A percentile compares a stretch with the other conserved stretches of the same genome.
phyloP scores from a whole-genome alignment of 2,797 vertebrate genomes.

The Smutsia gigantea region DNA sequence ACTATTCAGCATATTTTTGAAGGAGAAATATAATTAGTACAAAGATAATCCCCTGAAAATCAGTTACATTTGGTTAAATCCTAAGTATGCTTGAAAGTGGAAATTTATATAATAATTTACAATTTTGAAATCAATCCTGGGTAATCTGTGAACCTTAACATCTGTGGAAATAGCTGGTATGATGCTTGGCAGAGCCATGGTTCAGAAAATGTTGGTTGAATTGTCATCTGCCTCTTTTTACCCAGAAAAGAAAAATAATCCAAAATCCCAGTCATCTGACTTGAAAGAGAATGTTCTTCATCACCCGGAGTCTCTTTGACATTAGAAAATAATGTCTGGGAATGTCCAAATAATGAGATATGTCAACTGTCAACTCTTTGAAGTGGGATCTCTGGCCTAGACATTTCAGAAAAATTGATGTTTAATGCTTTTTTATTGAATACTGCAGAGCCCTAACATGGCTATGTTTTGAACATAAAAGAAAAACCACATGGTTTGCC shows the following conservation, averaged over 20 bases:
- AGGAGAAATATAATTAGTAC: neutral
- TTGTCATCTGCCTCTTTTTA: neutral
- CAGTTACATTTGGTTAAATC: conserved; percentile 30
- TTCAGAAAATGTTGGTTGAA: conserved; percentile 22
- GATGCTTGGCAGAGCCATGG: neutral
- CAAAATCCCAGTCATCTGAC: neutral
- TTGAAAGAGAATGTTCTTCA: conserved; percentile 44
- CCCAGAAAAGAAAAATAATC: conserved; percentile 30
- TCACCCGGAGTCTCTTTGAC: conserved; percentile 15
- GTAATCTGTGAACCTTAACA: neutral
- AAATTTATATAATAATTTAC: neutral
- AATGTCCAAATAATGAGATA: neutral
- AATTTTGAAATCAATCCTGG: conserved; percentile 24
- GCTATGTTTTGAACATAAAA: neutral
- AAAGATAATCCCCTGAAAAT: neutral
- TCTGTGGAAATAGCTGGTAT: neutral
- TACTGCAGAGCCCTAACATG: neutral
- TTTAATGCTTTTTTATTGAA: neutral
- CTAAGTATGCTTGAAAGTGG: neutral
- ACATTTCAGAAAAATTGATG: neutral
- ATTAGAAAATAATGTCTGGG: neutral
- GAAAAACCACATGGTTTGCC: neutral
- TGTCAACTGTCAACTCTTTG: neutral
- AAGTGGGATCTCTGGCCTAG: neutral
- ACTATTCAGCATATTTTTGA: conserved; percentile 17